phyloP scores from a whole-genome alignment of 2,113 vertebrate genomes.

The Peucedramus taeniatus region DNA sequence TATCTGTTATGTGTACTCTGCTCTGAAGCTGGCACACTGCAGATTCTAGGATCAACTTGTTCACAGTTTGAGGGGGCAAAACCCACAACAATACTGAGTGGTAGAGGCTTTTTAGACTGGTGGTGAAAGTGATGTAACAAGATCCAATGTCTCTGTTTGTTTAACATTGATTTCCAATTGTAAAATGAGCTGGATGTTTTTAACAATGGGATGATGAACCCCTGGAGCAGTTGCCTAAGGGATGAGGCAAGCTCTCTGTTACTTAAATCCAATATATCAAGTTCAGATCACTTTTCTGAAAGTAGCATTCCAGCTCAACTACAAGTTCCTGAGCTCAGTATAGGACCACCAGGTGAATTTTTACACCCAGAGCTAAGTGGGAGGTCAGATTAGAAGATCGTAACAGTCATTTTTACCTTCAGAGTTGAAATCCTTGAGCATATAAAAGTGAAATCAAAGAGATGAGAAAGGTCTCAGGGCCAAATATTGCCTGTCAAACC shows the following conservation, averaged over 20 bases:
- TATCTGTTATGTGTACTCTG: not conserved
- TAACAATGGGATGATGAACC: not conserved
- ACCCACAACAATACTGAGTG: not conserved
- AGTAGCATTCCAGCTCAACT: not conserved
- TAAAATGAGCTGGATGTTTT: slow-evolving; percentile 3
- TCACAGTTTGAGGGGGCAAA: not conserved
- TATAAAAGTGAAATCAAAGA: not conserved
- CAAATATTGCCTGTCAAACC: slow-evolving; percentile 13
- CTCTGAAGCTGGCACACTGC: not conserved
- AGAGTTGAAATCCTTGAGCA: not conserved
- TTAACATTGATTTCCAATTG: slow-evolving; percentile 27
- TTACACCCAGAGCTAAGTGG: not conserved
- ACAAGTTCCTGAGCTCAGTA: not conserved
- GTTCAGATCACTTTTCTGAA: not conserved
- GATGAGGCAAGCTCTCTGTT: not conserved
- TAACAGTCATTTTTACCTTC: not conserved
- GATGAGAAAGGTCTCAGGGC: not conserved
- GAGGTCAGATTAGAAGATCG: not conserved
- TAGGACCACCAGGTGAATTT: not conserved
- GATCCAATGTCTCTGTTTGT: slow-evolving; percentile 1
- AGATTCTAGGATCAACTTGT: not conserved
- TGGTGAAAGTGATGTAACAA: not conserved
- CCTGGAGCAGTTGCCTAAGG: not conserved
- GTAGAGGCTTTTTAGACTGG: not conserved
- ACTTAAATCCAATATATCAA: not conserved